phyloP scores from a whole-genome alignment of 2,797 vertebrate genomes.

The Labroides dimidiatus region DNA sequence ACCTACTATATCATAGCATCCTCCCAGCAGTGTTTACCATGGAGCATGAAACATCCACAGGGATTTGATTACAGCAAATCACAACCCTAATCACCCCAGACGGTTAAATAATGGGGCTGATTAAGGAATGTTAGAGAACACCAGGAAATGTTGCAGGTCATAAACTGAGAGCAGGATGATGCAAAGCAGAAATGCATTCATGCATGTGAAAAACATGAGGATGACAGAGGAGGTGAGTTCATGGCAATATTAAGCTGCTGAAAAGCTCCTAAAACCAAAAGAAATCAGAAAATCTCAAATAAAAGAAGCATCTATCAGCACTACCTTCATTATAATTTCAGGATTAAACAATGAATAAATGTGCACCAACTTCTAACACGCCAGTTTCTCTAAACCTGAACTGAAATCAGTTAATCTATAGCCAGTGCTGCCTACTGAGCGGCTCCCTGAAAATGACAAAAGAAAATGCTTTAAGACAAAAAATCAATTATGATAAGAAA shows the following conservation, averaged over 20 bases:
- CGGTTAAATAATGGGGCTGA: conserved; percentile 60
- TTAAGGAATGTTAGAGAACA: conserved; percentile 48
- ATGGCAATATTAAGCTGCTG: too few relatives aligned
- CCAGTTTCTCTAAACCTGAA: not conserved
- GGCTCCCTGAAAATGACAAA: not conserved
- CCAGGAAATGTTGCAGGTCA: conserved; percentile 36
- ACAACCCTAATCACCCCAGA: conserved; percentile 60
- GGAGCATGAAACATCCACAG: conserved; percentile 52
- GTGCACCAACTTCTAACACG: too few relatives aligned
- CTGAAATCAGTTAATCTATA: not conserved
- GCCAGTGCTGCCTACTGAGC: not conserved
- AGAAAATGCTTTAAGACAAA: not conserved
- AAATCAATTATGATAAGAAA: not conserved
- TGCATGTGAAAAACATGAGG: not conserved
- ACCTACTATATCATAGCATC: conserved; percentile 35
- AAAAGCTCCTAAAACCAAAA: too few relatives aligned
- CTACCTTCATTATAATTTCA: not conserved
- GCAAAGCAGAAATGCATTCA: conserved; percentile 12
- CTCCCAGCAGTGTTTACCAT: conserved; percentile 38
- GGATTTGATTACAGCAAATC: conserved; percentile 64
- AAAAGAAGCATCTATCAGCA: too few relatives aligned
- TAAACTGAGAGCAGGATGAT: conserved; percentile 20
- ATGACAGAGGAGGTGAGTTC: not conserved
- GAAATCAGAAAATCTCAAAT: too few relatives aligned
- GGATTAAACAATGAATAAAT: too few relatives aligned